Evolutionary conservation across 2,797 vertebrate species (phyloP).

Genomic region (Sebastes matsubarae): DNA sequence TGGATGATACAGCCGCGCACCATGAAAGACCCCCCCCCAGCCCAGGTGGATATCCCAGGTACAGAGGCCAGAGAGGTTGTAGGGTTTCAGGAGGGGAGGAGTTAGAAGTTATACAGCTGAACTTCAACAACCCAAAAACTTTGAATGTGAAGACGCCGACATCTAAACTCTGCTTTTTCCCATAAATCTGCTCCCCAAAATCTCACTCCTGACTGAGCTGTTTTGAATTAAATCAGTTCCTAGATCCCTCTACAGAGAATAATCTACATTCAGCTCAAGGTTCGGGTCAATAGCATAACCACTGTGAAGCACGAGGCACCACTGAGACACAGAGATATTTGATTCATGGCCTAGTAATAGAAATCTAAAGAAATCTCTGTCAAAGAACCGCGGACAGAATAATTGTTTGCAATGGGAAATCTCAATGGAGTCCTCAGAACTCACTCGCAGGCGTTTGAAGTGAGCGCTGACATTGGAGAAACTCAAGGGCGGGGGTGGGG

Average conservation of each 20-base stretch:
- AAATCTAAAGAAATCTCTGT: constrained; percentile 86
- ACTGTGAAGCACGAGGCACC: constrained; percentile 39
- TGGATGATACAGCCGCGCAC: constrained; percentile 56
- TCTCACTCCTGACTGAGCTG: constrained; percentile 15
- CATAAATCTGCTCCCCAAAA: neutral
- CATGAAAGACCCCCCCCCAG: constrained; percentile 47
- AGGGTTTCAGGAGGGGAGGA: neutral
- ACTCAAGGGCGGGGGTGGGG: constrained; percentile 69
- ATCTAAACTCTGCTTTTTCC: constrained; percentile 1
- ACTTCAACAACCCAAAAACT: constrained; percentile 2
- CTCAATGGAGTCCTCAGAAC: constrained; percentile 74
- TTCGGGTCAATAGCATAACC: constrained; percentile 46
- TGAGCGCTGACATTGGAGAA: constrained; percentile 78
- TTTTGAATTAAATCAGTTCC: constrained; percentile 26
- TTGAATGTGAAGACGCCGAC: neutral
- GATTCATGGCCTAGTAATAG: constrained; percentile 87
- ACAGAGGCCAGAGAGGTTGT: neutral
- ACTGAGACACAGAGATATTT: constrained; percentile 68
- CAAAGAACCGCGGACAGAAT: constrained; percentile 62
- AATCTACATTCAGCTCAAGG: constrained; percentile 50
- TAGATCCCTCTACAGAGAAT: constrained; percentile 17
- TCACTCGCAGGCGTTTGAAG: constrained; percentile 75
- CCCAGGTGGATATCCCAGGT: constrained; percentile 35
- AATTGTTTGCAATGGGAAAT: constrained; percentile 77
- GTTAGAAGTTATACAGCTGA: constrained; percentile 8